Evolutionary conservation across 2,113 vertebrate species (phyloP).

Genomic region (Heterocephalus glaber): DNA sequence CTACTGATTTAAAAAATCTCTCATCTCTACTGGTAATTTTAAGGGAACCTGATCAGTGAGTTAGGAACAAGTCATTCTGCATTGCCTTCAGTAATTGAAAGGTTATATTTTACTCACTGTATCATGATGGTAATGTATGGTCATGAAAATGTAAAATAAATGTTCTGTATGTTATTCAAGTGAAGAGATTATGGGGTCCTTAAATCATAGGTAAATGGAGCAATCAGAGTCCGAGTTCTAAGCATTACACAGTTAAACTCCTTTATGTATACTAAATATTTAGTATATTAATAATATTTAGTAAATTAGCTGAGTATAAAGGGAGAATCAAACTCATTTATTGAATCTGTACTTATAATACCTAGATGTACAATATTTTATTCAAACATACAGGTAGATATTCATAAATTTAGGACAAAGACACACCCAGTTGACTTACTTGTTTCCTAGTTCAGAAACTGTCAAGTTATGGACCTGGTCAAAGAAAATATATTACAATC

Average conservation of each 20-base stretch:
- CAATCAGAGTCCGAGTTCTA: background rate
- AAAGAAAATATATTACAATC: slow-evolving; percentile 16
- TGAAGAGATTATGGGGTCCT: background rate
- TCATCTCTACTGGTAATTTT: slow-evolving; percentile 26
- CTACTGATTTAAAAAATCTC: background rate
- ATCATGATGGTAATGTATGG: background rate
- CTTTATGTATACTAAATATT: background rate
- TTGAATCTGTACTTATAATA: background rate
- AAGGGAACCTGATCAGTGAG: background rate
- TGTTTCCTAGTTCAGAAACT: slow-evolving; percentile 50
- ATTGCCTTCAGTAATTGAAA: background rate
- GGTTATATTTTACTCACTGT: background rate
- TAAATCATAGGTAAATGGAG: background rate
- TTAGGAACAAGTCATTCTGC: background rate
- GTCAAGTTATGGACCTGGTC: background rate
- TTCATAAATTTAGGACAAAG: slow-evolving; percentile 50
- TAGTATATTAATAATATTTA: background rate
- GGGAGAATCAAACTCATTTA: background rate
- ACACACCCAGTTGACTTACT: background rate
- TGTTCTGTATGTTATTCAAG: background rate
- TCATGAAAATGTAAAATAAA: background rate
- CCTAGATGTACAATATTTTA: background rate
- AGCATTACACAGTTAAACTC: background rate
- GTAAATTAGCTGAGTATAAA: background rate
- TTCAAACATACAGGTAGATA: background rate